Evolutionary conservation across 2,113 vertebrate species (phyloP).

Genomic region (Seriola aureovittata): DNA sequence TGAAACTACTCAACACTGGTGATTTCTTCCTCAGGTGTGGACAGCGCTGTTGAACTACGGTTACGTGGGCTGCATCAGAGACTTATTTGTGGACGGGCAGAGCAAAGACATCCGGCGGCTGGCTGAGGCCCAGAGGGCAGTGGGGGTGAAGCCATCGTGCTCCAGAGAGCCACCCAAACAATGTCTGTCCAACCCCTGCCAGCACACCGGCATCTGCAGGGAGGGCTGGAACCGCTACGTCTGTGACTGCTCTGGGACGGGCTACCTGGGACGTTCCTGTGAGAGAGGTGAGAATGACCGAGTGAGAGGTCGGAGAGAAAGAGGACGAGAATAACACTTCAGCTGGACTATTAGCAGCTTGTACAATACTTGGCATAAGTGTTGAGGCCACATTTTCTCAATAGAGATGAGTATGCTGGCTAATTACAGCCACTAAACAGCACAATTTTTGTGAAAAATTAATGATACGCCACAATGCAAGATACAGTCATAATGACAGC

Average conservation of each 20-base stretch:
- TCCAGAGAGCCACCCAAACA: conserved; percentile 96
- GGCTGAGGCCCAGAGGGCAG: conserved; percentile 95
- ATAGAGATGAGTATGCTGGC: conserved; percentile 38
- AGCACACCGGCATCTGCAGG: conserved; percentile 96
- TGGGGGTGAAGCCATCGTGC: conserved; percentile 98
- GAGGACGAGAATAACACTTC: neutral
- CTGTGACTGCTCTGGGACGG: conserved; percentile 97
- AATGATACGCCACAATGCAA: conserved; percentile 48
- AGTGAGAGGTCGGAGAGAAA: neutral
- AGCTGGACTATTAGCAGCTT: neutral
- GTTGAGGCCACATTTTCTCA: conserved; percentile 30
- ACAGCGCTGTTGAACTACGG: conserved; percentile 98
- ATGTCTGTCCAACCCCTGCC: conserved; percentile 98
- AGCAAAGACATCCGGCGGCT: conserved; percentile 98
- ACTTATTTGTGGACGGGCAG: conserved; percentile 98
- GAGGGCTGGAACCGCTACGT: conserved; percentile 99
- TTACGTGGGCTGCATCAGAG: conserved; percentile 97
- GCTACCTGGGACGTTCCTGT: conserved; percentile 95
- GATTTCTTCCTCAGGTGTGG: conserved; percentile 90
- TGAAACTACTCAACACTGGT: neutral
- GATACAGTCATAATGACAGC: conserved; percentile 46
- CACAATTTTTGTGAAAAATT: conserved; percentile 31
- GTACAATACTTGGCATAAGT: conserved; percentile 1
- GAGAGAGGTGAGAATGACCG: conserved; percentile 90
- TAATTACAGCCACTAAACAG: conserved; percentile 44